phyloP scores from a whole-genome alignment of 2,113 vertebrate species.

The Ifrita kowaldi region DNA sequence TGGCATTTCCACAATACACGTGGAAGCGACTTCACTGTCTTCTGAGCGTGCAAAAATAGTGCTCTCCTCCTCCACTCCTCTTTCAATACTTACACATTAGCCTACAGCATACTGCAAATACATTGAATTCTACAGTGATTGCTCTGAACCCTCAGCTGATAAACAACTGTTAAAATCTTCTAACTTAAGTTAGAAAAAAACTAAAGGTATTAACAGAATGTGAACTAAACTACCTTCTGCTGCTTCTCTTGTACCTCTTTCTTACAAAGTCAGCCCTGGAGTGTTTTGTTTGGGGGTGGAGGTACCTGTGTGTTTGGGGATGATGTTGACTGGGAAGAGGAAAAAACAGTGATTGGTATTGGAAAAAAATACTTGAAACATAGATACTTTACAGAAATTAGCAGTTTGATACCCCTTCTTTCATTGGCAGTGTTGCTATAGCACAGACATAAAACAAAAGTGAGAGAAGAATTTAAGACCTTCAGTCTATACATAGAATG shows the following conservation, averaged over 20 bases:
- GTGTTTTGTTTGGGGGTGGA: not conserved
- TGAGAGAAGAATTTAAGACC: not conserved
- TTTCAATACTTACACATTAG: not conserved
- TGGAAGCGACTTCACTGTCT: not conserved
- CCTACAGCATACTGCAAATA: not conserved
- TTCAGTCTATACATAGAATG: not conserved
- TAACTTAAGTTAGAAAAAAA: not conserved
- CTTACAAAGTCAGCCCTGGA: not conserved
- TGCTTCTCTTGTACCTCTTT: not conserved
- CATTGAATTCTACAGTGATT: not conserved
- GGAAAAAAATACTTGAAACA: not conserved
- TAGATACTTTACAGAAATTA: not conserved
- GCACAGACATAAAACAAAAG: not conserved
- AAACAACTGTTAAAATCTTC: not conserved
- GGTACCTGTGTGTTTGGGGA: not conserved
- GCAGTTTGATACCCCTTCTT: not conserved
- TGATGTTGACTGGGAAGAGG: not conserved
- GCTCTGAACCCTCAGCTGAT: not conserved
- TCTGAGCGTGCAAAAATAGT: not conserved
- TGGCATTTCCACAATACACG: not conserved
- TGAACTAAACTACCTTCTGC: not conserved
- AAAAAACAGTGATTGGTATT: not conserved
- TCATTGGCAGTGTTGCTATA: not conserved
- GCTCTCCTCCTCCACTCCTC: not conserved
- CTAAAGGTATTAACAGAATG: not conserved